Evolutionary conservation across 2,797 vertebrate species (phyloP).

Genomic region (Amblyraja radiata): DNA sequence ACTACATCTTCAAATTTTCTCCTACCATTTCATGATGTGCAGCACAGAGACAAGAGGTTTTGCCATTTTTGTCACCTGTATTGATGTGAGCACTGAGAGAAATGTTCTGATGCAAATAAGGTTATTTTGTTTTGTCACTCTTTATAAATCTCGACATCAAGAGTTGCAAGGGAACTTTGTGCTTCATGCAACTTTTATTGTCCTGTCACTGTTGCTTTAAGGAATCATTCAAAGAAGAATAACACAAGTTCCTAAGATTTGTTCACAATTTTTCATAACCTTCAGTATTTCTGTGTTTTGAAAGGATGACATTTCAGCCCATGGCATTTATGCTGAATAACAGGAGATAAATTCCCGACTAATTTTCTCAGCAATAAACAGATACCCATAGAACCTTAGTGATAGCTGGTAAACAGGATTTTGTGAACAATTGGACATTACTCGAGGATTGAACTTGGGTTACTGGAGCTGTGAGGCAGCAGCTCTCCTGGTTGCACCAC

Average conservation of each 20-base stretch:
- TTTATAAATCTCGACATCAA: not conserved
- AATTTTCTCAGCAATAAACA: no score
- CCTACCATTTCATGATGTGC: not conserved
- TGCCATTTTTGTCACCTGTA: not conserved
- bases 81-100: not conserved
- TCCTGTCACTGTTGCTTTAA: not conserved
- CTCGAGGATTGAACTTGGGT: no score
- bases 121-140: not conserved
- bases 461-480: no score
- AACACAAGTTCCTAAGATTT: not conserved
- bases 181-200: not conserved
- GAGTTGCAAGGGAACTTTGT: not conserved
- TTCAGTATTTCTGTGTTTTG: not conserved
- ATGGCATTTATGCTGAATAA: no score
- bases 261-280: not conserved
- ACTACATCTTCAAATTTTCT: slow-evolving; percentile 18
- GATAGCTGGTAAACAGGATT: no score
- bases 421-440: no score
- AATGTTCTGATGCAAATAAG: not conserved
- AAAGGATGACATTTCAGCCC: no score
- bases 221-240: not conserved
- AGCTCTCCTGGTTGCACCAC: no score
- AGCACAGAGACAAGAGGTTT: not conserved
- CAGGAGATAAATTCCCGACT: no score
- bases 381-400: no score